These are phyloP conservation scores for Lobophora halterata DNA, from an alignment of 2,888 invertebrate genomes.

Conservation along the genomic window DNA sequence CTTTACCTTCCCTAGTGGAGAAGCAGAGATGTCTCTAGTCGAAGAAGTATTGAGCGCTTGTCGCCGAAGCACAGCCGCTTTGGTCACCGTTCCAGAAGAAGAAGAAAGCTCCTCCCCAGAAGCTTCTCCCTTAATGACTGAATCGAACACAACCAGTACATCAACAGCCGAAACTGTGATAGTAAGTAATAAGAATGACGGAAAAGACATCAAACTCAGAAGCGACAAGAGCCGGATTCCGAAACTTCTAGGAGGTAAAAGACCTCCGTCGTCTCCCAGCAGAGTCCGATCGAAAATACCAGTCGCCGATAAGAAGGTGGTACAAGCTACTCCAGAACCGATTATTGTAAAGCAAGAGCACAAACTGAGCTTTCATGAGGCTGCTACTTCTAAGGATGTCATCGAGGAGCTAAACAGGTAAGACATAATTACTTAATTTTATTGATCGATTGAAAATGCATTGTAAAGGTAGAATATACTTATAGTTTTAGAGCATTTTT, in stretches of 20 bases:
- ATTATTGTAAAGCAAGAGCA: constrained; percentile 79
- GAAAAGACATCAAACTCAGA: constrained; percentile 61
- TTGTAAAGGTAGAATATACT: too few species aligned
- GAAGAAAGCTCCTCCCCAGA: constrained; percentile 81
- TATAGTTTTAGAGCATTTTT: too few species aligned
- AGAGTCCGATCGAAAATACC: constrained; percentile 68
- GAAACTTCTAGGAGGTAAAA: constrained; percentile 71
- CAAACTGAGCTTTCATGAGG: constrained; percentile 86
- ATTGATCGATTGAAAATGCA: too few species aligned
- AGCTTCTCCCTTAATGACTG: constrained; percentile 82
- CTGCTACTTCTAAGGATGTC: constrained; percentile 88
- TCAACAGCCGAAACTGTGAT: constrained; percentile 87
- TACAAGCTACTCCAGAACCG: constrained; percentile 49
- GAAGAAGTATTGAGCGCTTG: constrained; percentile 73
- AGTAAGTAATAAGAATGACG: constrained; percentile 80
- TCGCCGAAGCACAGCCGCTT: constrained; percentile 64
- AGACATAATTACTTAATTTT: constrained; percentile 16
- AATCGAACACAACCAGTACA: constrained; percentile 83
- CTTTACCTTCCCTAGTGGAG: constrained; percentile 55
- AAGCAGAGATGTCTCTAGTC: constrained; percentile 65
- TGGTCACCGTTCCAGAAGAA: constrained; percentile 83
- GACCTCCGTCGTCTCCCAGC: constrained; percentile 70
- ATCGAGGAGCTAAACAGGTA: constrained; percentile 86
- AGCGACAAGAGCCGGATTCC: constrained; percentile 81
- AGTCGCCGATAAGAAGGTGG: constrained; percentile 53